Evolutionary conservation across 2,797 vertebrate genomes (phyloP).

Genomic region (Corythornis leucogaster): DNA sequence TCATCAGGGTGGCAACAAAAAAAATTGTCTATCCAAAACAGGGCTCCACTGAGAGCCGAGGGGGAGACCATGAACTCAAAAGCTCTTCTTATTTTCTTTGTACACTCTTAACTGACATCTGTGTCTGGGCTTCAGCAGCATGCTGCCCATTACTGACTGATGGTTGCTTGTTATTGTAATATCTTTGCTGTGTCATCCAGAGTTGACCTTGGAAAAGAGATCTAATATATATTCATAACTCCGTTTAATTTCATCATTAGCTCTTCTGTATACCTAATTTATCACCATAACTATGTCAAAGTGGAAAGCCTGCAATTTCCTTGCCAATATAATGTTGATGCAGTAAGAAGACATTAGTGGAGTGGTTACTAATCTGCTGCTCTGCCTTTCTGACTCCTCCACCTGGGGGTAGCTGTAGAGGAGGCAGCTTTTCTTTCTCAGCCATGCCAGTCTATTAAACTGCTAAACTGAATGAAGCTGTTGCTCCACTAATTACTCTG

Average conservation of each 20-base stretch:
- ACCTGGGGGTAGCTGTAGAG: not conserved
- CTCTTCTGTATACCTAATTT: slow-evolving; percentile 54
- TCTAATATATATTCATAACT: slow-evolving; percentile 64
- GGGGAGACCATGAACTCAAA: not conserved
- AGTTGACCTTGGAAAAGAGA: slow-evolving; percentile 49
- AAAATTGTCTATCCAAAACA: not conserved
- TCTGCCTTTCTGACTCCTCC: not conserved
- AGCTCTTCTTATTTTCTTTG: not conserved
- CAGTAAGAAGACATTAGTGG: not conserved
- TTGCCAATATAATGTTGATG: not conserved
- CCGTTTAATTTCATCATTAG: slow-evolving; percentile 63
- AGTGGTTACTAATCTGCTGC: not conserved
- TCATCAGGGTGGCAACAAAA: not conserved
- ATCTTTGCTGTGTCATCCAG: slow-evolving; percentile 25
- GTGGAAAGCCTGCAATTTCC: slow-evolving; percentile 34
- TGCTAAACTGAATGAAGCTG: not conserved
- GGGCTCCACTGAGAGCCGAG: not conserved
- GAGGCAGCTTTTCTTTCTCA: not conserved
- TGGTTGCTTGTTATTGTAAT: not conserved
- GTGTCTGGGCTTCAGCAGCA: not conserved
- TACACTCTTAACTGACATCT: not conserved
- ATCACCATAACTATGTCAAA: slow-evolving; percentile 53
- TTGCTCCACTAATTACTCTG: not conserved
- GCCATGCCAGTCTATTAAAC: not conserved
- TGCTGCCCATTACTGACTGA: not conserved